A percentile compares a stretch with the other conserved stretches of the same genome.
phyloP scores from a whole-genome alignment of 23 tunicate genomes.

The Trididemnum clinides region DNA sequence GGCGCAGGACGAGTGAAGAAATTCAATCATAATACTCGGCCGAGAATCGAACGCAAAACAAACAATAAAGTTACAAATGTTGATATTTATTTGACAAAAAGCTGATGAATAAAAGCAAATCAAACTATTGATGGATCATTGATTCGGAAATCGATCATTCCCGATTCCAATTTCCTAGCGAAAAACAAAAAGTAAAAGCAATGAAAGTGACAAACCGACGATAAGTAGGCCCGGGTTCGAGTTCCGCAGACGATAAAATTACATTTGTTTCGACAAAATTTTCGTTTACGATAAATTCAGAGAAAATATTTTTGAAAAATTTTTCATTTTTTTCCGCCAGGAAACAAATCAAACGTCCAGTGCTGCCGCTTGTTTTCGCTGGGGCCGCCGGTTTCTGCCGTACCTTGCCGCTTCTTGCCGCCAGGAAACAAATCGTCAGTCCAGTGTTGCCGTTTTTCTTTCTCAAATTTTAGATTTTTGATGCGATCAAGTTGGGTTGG shows the following conservation, averaged over 20 bases:
- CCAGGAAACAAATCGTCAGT: background rate
- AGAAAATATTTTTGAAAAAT: background rate
- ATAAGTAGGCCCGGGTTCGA: background rate
- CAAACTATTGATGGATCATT: background rate
- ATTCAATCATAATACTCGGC: too few species aligned
- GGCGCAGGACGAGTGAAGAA: too few species aligned
- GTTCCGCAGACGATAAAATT: background rate
- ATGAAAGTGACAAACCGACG: background rate
- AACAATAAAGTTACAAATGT: too few species aligned
- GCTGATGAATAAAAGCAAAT: too few species aligned
- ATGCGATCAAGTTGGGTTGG: background rate
- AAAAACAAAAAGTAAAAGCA: background rate
- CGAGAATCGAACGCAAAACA: too few species aligned
- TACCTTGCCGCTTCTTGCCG: background rate
- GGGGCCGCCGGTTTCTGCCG: too few species aligned
- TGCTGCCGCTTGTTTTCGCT: conserved; percentile 23
- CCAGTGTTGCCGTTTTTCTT: background rate
- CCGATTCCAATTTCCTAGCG: background rate
- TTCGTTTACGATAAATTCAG: background rate
- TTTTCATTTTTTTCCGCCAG: conserved; percentile 1
- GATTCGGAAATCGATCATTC: background rate
- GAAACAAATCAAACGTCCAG: background rate
- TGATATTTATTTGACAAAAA: too few species aligned
- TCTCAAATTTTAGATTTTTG: background rate
- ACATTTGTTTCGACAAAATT: background rate